These are phyloP conservation scores for Lucilia cuprina DNA, from an alignment of 1,140 invertebrate genomes.

Conservation along the genomic window DNA sequence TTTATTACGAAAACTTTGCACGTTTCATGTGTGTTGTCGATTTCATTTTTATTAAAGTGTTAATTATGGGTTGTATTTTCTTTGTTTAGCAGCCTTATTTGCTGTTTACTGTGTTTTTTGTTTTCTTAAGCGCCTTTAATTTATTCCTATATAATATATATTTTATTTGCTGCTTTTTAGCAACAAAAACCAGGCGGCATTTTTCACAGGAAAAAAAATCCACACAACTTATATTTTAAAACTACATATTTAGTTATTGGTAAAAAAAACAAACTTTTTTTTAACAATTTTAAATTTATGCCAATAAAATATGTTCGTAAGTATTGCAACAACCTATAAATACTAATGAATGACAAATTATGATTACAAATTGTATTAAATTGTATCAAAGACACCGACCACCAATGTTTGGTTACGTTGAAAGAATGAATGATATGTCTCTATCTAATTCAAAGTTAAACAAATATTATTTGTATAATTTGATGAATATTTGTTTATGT, in stretches of 20 bases:
- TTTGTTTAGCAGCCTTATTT: neutral
- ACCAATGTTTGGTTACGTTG: too few species aligned
- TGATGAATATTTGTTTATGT: too few species aligned
- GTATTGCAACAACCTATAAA: neutral
- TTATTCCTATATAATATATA: neutral
- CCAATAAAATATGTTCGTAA: neutral
- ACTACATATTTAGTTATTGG: neutral
- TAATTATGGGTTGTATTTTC: slow-evolving; percentile 5
- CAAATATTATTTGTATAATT: too few species aligned
- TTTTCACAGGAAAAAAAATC: neutral
- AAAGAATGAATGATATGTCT: too few species aligned
- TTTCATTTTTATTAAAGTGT: neutral
- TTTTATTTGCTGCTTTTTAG: neutral
- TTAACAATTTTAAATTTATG: neutral
- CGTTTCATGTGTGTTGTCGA: neutral
- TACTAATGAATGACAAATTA: slow-evolving; percentile 1
- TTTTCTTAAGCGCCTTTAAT: slow-evolving; percentile 5
- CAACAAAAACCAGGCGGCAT: neutral
- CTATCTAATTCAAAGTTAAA: too few species aligned
- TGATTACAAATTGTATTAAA: neutral
- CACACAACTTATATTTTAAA: neutral
- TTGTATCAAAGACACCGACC: neutral
- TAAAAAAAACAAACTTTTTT: neutral
- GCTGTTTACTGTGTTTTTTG: neutral
- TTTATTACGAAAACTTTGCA: neutral